phyloP scores from a whole-genome alignment of 2,113 vertebrate species.

The Megaleporinus macrocephalus region DNA sequence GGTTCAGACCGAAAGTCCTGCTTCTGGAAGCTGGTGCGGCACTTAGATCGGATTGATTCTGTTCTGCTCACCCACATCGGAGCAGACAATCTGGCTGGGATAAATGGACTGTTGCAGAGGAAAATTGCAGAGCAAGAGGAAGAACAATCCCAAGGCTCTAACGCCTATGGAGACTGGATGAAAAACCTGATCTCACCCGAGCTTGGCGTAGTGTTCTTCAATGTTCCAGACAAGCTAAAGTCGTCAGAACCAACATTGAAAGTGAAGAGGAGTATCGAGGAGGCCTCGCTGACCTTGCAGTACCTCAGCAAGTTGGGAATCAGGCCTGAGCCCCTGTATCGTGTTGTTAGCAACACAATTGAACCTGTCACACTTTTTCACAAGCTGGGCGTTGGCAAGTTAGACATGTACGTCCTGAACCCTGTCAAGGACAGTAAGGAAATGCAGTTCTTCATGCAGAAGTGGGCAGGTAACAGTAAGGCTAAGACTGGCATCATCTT shows the following conservation, averaged over 20 bases:
- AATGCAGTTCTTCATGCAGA: conserved; percentile 99
- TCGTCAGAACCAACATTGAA: conserved; percentile 91
- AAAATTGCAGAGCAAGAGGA: conserved; percentile 96
- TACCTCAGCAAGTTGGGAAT: conserved; percentile 92
- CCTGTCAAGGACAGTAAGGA: conserved; percentile 99
- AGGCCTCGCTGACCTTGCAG: conserved; percentile 93
- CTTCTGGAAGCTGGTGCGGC: conserved; percentile 98
- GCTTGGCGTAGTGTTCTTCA: conserved; percentile 96
- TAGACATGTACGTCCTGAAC: conserved; percentile 97
- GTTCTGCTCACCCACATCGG: conserved; percentile 97
- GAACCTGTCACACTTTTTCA: conserved; percentile 97
- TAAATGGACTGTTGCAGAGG: conserved; percentile 95
- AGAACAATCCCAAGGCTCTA: conserved; percentile 89
- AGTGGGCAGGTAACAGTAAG: conserved; percentile 98
- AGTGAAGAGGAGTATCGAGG: conserved; percentile 94
- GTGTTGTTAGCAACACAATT: conserved; percentile 90
- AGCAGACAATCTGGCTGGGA: conserved; percentile 95
- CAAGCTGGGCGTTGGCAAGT: conserved; percentile 94
- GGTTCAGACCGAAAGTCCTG: conserved; percentile 95
- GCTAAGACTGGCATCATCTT: conserved; percentile 95
- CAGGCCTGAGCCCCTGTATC: conserved; percentile 90
- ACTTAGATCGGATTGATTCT: conserved; percentile 95
- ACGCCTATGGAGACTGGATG: conserved; percentile 92
- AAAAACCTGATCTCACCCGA: conserved; percentile 98
- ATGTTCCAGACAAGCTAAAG: conserved; percentile 93